These are phyloP conservation scores for Nasonia vitripennis DNA, from an alignment of 1,140 invertebrate species.

Conservation along the genomic window DNA sequence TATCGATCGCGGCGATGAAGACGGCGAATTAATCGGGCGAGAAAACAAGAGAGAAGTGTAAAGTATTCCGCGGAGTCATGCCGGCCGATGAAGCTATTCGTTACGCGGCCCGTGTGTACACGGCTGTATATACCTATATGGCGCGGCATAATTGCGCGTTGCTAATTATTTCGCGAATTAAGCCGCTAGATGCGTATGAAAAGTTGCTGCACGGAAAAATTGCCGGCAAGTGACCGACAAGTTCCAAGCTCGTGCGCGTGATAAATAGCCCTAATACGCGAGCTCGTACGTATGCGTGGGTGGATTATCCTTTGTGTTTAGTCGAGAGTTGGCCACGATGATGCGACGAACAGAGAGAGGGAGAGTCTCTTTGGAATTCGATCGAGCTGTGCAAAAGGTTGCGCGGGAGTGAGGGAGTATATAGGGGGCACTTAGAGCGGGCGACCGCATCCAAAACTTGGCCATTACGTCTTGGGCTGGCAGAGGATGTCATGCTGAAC, in stretches of 20 bases:
- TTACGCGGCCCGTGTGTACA: constrained; percentile 19
- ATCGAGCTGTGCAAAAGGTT: constrained; percentile 3
- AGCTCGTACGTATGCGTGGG: too few relatives aligned
- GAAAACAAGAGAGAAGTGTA: background rate
- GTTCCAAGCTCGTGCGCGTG: constrained; percentile 23
- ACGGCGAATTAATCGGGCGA: background rate
- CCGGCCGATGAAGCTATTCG: constrained; percentile 52
- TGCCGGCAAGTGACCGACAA: constrained; percentile 42
- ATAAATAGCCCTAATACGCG: constrained; percentile 11
- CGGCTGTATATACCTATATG: too few relatives aligned
- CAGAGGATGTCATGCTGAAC: constrained; percentile 64
- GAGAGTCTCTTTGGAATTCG: background rate
- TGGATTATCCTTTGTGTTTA: background rate
- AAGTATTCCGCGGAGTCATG: constrained; percentile 47
- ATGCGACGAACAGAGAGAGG: background rate
- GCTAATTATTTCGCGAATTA: constrained; percentile 46
- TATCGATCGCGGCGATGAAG: background rate
- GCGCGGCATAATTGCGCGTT: constrained; percentile 42
- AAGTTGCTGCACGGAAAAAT: constrained; percentile 40
- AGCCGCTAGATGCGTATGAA: background rate
- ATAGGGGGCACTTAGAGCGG: constrained; percentile 62
- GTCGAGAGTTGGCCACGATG: background rate
- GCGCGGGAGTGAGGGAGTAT: constrained; percentile 46
- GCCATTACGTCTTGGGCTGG: constrained; percentile 67
- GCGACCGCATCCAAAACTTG: constrained; percentile 68